These are phyloP conservation scores for Calycopis cecrops DNA, from an alignment of 1,140 invertebrate genomes.

Conservation along the genomic window DNA sequence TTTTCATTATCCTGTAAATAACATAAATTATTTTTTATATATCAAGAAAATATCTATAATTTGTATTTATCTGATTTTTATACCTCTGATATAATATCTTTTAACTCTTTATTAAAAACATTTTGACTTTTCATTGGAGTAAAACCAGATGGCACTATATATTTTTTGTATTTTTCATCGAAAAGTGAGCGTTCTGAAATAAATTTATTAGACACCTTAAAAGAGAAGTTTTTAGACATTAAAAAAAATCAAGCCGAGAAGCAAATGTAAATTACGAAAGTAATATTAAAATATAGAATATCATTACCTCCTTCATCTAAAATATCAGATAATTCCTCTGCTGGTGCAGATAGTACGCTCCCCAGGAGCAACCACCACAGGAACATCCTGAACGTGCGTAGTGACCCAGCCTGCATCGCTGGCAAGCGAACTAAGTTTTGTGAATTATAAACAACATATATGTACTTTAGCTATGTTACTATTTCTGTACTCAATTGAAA, in stretches of 20 bases:
- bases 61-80: slow-evolving; percentile 4
- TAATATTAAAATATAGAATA: no score
- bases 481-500: slow-evolving; percentile 60
- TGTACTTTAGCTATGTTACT: slow-evolving; percentile 40
- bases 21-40: background rate
- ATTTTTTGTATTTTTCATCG: slow-evolving; percentile 35
- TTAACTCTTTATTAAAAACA: slow-evolving; percentile 25
- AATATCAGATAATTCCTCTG: slow-evolving; percentile 40
- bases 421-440: slow-evolving; percentile 36
- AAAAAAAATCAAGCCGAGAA: no score
- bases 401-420: slow-evolving; percentile 28
- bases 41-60: background rate
- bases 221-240: no score
- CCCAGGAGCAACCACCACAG: slow-evolving; percentile 40
- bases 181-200: slow-evolving; percentile 36
- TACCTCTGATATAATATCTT: slow-evolving; percentile 37
- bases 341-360: slow-evolving; percentile 30
- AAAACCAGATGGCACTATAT: slow-evolving; percentile 40
- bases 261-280: no score
- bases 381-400: slow-evolving; percentile 31
- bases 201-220: no score
- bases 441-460: slow-evolving; percentile 51
- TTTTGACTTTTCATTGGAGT: slow-evolving; percentile 33
- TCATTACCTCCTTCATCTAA: slow-evolving; percentile 44
- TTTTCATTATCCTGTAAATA: slow-evolving; percentile 45